phyloP scores from a whole-genome alignment of 2,113 vertebrate genomes.

The Poeciliopsis turrubarensis region DNA sequence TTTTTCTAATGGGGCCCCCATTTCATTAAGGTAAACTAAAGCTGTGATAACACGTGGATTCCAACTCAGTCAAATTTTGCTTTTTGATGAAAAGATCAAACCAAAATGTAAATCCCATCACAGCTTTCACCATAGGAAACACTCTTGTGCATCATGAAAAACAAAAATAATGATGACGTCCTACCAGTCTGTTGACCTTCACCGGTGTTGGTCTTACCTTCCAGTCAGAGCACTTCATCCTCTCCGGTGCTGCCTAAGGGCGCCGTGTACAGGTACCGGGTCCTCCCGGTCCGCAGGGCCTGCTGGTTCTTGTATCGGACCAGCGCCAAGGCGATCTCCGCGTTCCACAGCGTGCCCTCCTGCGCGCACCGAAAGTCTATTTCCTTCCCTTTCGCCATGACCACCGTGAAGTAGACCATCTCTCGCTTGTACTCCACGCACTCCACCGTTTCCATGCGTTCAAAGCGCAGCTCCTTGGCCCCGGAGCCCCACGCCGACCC shows the following conservation, averaged over 20 bases:
- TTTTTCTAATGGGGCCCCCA: background rate
- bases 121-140: too few species aligned
- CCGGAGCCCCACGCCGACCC: constrained; percentile 72
- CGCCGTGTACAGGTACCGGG: constrained; percentile 73
- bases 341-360: constrained; percentile 91
- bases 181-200: background rate
- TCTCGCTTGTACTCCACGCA: constrained; percentile 92
- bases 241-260: constrained; percentile 73
- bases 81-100: too few species aligned
- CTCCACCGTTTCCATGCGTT: constrained; percentile 90
- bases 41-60: background rate
- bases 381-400: constrained; percentile 89
- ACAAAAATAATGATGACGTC: too few species aligned
- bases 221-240: constrained; percentile 59
- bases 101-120: too few species aligned
- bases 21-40: background rate
- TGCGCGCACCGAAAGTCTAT: constrained; percentile 91
- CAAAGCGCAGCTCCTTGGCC: constrained; percentile 88
- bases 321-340: constrained; percentile 90
- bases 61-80: background rate
- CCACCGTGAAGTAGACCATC: constrained; percentile 92
- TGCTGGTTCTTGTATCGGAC: constrained; percentile 93
- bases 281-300: constrained; percentile 87
- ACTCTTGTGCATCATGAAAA: too few species aligned
- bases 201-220: constrained; percentile 13